Base-by-base conservation (phyloP, 2,113 vertebrate species). In the Hystrix cristata region DNA sequence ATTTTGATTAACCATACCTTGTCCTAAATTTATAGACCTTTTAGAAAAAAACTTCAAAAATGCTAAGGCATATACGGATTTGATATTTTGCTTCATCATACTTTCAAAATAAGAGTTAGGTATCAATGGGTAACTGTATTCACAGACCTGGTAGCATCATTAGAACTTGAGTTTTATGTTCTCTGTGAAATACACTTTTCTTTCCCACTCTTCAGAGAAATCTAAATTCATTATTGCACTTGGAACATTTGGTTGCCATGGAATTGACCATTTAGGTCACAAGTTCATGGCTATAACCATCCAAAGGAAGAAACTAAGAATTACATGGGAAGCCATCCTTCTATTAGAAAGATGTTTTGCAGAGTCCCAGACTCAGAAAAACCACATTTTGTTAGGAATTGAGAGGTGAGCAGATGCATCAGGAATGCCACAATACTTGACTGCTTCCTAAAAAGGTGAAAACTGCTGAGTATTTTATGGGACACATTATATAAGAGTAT, bases 271-370 rank as follows among this genome's bases (percentile, higher is more conserved):
- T 57, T 74, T 79, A 78, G 38, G 59, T 72, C 94, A 27, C 57
- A 87, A 69, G 38, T 90, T 92, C n/a, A 74, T 87, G 87, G 94
- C 89, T 92, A 55, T 92, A 65, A 80, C 76, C n/a, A 29, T 46
- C 9, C 67, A 53, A 19, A 59, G 11, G 29, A 25, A 93, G 38
- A 76, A 94, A 86, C 29, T 46, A 81, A 83, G 74, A 94, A 43
- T 96, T 60, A 43, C 62, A 76, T 59, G 43, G 67, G 15, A 84
- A 76, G 25, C 3, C 53, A 25, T 80, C 59, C 1, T 31, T 46
- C n/a, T 11, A 8, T 55, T 84, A 59, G 80, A 90, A 91, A 91
- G 79, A 34, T 71, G n/a, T 29, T 94, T 71, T 83, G 29, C 48
- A 62, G 62, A 51, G 57, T 74, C 16, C 23, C 62, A 91, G 34